A percentile compares a stretch with the other conserved stretches of the same genome.
phyloP scores from a whole-genome alignment of 2,113 vertebrate genomes.

The Odontophorus gujanensis region DNA sequence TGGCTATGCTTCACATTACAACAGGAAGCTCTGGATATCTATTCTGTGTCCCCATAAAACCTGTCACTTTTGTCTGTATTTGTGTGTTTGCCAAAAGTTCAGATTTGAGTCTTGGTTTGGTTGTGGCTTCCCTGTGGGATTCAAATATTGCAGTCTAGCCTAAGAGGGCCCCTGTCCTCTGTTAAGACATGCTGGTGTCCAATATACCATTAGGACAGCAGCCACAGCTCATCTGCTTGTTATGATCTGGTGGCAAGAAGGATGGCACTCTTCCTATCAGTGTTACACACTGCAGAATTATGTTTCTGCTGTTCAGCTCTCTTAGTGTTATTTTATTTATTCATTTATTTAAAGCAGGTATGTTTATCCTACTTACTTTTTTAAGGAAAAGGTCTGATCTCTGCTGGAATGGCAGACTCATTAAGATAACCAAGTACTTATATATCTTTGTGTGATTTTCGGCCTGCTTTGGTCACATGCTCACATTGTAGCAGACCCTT shows the following conservation, averaged over 20 bases:
- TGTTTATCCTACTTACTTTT: not conserved
- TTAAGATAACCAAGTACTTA: not conserved
- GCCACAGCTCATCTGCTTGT: not conserved
- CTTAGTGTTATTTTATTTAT: not conserved
- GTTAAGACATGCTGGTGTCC: not conserved
- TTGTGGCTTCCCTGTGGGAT: not conserved
- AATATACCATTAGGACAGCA: not conserved
- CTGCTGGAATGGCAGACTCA: not conserved
- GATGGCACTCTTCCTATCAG: not conserved
- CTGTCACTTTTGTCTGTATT: not conserved
- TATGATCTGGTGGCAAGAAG: not conserved
- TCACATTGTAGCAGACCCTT: not conserved
- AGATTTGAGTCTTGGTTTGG: not conserved
- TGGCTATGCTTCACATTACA: not conserved
- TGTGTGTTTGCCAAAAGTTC: not conserved
- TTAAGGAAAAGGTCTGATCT: not conserved
- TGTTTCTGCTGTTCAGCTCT: not conserved
- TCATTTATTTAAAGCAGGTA: not conserved
- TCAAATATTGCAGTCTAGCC: not conserved
- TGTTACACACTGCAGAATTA: not conserved
- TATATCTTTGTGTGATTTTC: not conserved
- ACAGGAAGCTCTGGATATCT: not conserved
- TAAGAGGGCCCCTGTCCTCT: not conserved
- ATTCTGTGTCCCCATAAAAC: not conserved
- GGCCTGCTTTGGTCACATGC: not conserved